phyloP scores from a whole-genome alignment of 2,113 vertebrate species.

The Orientallactaga bullata region DNA sequence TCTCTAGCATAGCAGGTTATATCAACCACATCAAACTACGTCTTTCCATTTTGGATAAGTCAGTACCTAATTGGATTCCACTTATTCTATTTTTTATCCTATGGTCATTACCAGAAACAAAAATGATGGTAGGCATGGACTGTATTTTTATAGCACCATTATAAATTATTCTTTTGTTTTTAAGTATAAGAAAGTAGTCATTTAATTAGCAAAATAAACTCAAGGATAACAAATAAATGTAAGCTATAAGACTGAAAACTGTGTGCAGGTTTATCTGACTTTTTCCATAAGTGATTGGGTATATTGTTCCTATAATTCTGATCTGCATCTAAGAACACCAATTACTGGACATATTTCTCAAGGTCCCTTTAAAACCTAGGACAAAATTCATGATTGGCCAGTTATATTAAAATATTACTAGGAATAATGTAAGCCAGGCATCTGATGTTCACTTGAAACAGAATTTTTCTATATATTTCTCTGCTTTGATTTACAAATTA shows the following conservation, averaged over 20 bases:
- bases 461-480: not conserved
- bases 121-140: not conserved
- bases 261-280: not conserved
- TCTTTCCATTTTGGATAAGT: not conserved
- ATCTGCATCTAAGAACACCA: no score
- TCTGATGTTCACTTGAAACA: not conserved
- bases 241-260: not conserved
- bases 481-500: not conserved
- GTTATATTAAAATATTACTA: not conserved
- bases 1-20: not conserved
- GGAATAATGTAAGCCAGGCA: not conserved
- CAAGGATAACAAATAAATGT: not conserved
- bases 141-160: not conserved
- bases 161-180: not conserved
- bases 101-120: not conserved
- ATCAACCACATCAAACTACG: not conserved
- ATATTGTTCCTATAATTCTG: not conserved
- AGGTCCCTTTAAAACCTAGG: not conserved
- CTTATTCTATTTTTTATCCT: not conserved
- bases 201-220: not conserved
- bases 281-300: not conserved
- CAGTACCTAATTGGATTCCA: not conserved
- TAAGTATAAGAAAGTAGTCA: not conserved
- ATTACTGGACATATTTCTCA: not conserved
- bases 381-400: not conserved